Percentiles rank a stretch among this genome's conserved stretches.
phyloP scores from a whole-genome alignment of 2,888 invertebrate species.

The Argyresthia goedartella region DNA sequence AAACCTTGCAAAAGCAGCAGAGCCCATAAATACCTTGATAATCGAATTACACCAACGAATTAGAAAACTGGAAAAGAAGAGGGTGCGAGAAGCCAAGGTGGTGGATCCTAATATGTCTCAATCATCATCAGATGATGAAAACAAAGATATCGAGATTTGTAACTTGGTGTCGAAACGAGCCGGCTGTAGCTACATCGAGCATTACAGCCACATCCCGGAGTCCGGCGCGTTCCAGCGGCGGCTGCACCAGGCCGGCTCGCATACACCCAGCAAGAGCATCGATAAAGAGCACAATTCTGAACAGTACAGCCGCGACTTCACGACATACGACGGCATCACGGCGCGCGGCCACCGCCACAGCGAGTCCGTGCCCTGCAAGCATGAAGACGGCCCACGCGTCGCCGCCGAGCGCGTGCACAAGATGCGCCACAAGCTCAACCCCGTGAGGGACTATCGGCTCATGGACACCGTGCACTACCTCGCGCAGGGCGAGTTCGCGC shows the following conservation, averaged over 20 bases:
- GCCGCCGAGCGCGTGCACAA: conserved; percentile 58
- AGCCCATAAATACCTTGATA: too few species aligned
- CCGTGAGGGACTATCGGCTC: conserved; percentile 55
- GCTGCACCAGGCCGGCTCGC: conserved; percentile 33
- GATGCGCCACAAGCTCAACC: conserved; percentile 57
- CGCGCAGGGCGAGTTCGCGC: conserved; percentile 63
- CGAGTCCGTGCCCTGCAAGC: conserved; percentile 50
- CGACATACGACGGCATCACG: conserved; percentile 57
- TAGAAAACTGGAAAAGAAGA: conserved; percentile 40
- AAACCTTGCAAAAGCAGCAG: too few species aligned
- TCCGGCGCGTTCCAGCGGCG: conserved; percentile 58
- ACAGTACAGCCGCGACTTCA: conserved; percentile 58
- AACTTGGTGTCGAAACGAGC: conserved; percentile 13
- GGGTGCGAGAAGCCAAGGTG: conserved; percentile 45
- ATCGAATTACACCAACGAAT: not conserved
- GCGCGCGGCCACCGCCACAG: conserved; percentile 52
- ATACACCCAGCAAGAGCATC: conserved; percentile 47
- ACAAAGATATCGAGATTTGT: conserved; percentile 28
- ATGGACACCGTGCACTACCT: conserved; percentile 65
- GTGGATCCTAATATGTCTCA: conserved; percentile 36
- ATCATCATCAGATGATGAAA: conserved; percentile 49
- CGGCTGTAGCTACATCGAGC: conserved; percentile 57
- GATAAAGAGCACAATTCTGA: conserved; percentile 60
- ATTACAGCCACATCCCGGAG: conserved; percentile 57
- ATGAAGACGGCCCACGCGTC: conserved; percentile 43